Percentiles rank a stretch among this genome's conserved stretches.
phyloP scores from a whole-genome alignment of 1,140 invertebrate species.

The Melanaphis sacchari region DNA sequence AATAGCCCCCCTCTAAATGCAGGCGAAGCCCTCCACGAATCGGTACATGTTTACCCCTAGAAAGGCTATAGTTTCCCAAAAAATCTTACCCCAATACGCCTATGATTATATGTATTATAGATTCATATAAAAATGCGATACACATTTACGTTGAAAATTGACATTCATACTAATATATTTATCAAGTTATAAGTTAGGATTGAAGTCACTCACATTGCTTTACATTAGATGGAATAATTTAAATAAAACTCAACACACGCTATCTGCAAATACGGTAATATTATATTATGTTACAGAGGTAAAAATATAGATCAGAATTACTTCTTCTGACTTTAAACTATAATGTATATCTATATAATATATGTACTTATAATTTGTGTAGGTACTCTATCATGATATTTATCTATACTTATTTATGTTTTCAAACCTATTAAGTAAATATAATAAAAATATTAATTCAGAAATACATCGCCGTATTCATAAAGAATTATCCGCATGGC shows the following conservation, averaged over 20 bases:
- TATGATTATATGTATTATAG: background rate
- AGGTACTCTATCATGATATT: background rate
- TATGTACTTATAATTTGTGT: background rate
- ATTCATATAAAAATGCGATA: background rate
- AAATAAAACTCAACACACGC: background rate
- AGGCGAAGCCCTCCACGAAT: too few relatives aligned
- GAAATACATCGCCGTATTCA: background rate
- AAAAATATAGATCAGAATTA: background rate
- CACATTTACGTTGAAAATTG: background rate
- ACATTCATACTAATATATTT: background rate
- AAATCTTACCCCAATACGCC: too few relatives aligned
- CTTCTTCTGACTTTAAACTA: background rate
- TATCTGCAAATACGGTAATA: background rate
- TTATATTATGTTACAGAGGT: too few relatives aligned
- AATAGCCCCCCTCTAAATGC: too few relatives aligned
- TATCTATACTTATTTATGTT: background rate
- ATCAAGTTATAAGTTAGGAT: background rate
- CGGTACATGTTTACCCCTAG: too few relatives aligned
- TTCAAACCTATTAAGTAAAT: background rate
- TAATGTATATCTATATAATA: background rate
- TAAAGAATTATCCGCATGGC: background rate
- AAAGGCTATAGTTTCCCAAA: too few relatives aligned
- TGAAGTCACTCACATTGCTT: background rate
- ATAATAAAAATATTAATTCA: background rate
- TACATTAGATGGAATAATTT: background rate